These are phyloP conservation scores for Smittia aterrima DNA, from an alignment of 2,888 invertebrate genomes.

Conservation along the genomic window DNA sequence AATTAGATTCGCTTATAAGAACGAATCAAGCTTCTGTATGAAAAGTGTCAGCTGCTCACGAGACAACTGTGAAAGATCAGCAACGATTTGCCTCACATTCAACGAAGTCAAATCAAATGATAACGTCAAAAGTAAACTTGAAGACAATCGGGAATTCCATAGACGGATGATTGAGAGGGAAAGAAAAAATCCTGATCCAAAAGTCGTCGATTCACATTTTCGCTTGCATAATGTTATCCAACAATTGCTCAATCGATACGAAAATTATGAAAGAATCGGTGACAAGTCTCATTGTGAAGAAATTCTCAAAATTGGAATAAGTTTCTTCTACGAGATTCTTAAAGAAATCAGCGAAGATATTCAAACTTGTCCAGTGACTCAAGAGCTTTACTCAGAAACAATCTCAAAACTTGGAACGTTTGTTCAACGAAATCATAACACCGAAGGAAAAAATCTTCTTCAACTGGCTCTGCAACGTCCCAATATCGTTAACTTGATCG, in stretches of 20 bases:
- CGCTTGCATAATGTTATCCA: slow-evolving; percentile 60
- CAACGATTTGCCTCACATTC: slow-evolving; percentile 50
- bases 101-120: slow-evolving; percentile 62
- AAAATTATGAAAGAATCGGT: slow-evolving; percentile 42
- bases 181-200: slow-evolving; percentile 60
- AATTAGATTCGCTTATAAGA: slow-evolving; percentile 60
- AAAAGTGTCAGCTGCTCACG: slow-evolving; percentile 44
- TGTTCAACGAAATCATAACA: slow-evolving; percentile 49
- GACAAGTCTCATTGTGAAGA: slow-evolving; percentile 42
- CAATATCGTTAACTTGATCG: slow-evolving; percentile 62
- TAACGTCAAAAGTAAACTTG: slow-evolving; percentile 61
- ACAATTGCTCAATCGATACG: slow-evolving; percentile 46
- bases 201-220: slow-evolving; percentile 61
- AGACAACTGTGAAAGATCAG: slow-evolving; percentile 46
- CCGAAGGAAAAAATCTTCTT: slow-evolving; percentile 52
- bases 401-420: slow-evolving; percentile 64
- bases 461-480: slow-evolving; percentile 65
- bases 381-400: slow-evolving; percentile 65
- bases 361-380: slow-evolving; percentile 66
- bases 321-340: slow-evolving; percentile 56
- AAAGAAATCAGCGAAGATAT: slow-evolving; percentile 65
- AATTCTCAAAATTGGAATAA: slow-evolving; percentile 47
- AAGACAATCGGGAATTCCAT: slow-evolving; percentile 65
- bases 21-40: slow-evolving; percentile 50
- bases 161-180: slow-evolving; percentile 62